phyloP scores from a whole-genome alignment of 23 tunicate species.

The Ascidia mentula region DNA sequence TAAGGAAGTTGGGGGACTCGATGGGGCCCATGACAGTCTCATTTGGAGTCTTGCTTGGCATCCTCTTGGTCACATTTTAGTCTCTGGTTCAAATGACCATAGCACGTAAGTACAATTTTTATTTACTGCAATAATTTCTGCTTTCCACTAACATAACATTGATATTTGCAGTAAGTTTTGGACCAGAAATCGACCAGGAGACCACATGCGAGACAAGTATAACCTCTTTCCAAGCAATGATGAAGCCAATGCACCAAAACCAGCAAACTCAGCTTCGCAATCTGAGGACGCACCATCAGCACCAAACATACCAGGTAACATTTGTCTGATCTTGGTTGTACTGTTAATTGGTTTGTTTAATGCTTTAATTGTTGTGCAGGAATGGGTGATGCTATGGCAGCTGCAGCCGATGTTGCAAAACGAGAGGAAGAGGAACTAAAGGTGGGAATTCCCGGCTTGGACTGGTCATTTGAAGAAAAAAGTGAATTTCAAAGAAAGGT shows the following conservation, averaged over 20 bases:
- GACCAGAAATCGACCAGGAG: conserved; percentile 90
- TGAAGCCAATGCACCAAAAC: conserved; percentile 30
- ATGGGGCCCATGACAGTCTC: conserved; percentile 97
- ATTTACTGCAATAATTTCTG: background rate
- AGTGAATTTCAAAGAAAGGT: conserved; percentile 90
- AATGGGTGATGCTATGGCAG: conserved; percentile 86
- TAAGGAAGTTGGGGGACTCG: conserved; percentile 84
- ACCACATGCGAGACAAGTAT: conserved; percentile 75
- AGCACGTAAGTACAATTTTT: conserved; percentile 68
- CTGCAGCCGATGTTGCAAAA: conserved; percentile 76
- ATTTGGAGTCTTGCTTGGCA: conserved; percentile 99
- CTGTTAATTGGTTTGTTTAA: background rate
- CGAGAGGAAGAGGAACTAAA: conserved; percentile 67
- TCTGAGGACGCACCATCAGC: conserved; percentile 17
- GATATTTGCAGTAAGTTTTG: conserved; percentile 73
- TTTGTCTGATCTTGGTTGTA: background rate
- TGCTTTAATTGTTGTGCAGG: conserved; percentile 26
- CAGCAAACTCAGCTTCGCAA: conserved; percentile 15
- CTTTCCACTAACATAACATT: background rate
- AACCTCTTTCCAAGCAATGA: conserved; percentile 38
- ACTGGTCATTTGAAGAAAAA: conserved; percentile 88
- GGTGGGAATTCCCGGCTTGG: conserved; percentile 85
- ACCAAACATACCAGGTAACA: conserved; percentile 62
- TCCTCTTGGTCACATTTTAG: conserved; percentile 97
- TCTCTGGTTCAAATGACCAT: conserved; percentile 98